Base-by-base conservation (phyloP, 2,797 vertebrate species). In the Sebastiscus tertius region DNA sequence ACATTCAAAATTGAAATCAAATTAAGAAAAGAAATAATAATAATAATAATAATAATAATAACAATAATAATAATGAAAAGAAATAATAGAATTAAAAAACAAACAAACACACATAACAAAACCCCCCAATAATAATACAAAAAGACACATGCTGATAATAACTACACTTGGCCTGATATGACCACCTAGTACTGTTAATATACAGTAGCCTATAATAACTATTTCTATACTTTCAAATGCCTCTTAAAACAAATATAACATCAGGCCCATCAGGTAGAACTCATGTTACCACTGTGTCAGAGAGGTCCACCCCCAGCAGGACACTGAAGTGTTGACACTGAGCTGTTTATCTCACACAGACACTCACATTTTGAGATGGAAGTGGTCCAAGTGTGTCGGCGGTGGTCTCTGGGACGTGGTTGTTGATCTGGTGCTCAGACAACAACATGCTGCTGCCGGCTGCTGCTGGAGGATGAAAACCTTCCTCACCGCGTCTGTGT, bases 361-460 rank as follows among this genome's bases (percentile, higher is more conserved):
- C 63, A 92, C 93, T 92, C 76, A 95, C 94, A 36, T 77, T 67
- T 83, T 86, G 14, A 61, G 22, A 62, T 84, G 75, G 16, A 81
- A 59, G 16, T 67, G 70, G 27, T 89, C 83, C 70, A 13, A 5
- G 56, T 84, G 75, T 6, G 85, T 7, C 3, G 70, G 27, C 3
- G 58, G 9, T 9, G 24, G 80, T 73, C 56, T 46, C 68, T 76
- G 87, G 42, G 77, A 77, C 12, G 39, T 63, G 3, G 46, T 11
- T 26, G 65, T 22, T 13, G 86, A 39, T 14, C 76, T 70, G 0
- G 81, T 75, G 81, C 63, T 77, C 39, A 85, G 62, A 63, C 74
- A 77, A 63, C 74, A 77, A 49, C 82, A 74, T 33, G 76, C 58
- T 4, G 79, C 20, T n/a, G 49, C 36, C 36, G 36, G 36, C 36